Base-by-base conservation (phyloP, 2,113 vertebrate species). In the Dendropsophus ebraccatus region DNA sequence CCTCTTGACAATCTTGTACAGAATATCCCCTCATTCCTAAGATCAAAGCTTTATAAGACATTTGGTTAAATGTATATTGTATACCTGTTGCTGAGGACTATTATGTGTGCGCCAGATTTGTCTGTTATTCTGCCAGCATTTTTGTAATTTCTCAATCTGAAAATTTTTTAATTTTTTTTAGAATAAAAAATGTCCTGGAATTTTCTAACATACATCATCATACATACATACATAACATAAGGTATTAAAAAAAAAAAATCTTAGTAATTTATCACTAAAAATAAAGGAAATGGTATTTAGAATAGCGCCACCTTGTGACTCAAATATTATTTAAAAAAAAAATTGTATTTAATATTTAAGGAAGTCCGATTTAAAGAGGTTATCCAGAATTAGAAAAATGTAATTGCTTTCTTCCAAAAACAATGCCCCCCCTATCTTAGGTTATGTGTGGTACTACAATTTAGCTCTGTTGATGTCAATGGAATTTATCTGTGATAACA, bases 1-100 rank as follows among this genome's bases (percentile, higher is more conserved):
- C 91, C 90, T 92, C 90, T 92, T 88, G 94, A 94, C 92, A 95
- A 94, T 94, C 93, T 89, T 94, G 93, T 94, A 94, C 90, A 90
- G 91, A 92, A 76, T 73, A 87, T 87, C 87, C 88, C 87, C 84
- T 94, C 83, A 88, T 92, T 85, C 54, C 88, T 90, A 90, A 92
- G 89, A 89, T 87, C 52, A 88, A 90, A 90, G 84, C 86, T 79
- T 89, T 92, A 91, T 89, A 89, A 85, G 87, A 84, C 81, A 19
- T 87, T 86, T 87, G 79, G 81, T 89, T 89, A 91, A 86, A 84
- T 86, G 88, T 73, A 10, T 21, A 80, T 41, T 60, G 41, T n/a
- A 16, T 16, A 35, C 8, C 32, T 32, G 2, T 23, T 37, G 52
- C 10, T 56, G 1, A 54, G 30, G 54, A 32, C 41, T 45, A 25